Evolutionary conservation across 2,888 invertebrate species (phyloP).

Genomic region (Dermolepida albohirtum): DNA sequence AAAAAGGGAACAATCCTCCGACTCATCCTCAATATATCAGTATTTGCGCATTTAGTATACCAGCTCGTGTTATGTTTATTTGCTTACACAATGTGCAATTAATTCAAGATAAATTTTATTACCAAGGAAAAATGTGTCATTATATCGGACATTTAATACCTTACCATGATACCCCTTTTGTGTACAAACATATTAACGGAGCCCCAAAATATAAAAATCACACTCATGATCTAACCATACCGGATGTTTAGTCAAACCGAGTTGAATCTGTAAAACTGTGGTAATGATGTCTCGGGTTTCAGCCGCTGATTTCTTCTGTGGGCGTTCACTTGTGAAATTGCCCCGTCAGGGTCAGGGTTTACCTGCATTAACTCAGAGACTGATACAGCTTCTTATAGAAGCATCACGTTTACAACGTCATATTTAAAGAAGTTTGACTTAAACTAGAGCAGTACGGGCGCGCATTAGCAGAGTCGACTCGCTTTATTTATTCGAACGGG

Average conservation of each 20-base stretch:
- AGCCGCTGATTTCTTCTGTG: slow-evolving; percentile 57
- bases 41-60: too few species aligned
- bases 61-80: too few species aligned
- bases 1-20: too few species aligned
- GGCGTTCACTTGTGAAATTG: slow-evolving; percentile 61
- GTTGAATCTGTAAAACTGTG: slow-evolving; percentile 44
- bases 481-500: background rate
- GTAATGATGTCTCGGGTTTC: slow-evolving; percentile 58
- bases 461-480: background rate
- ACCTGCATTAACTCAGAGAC: slow-evolving; percentile 48
- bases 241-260: slow-evolving; percentile 35
- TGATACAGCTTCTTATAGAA: too few species aligned
- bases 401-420: slow-evolving; percentile 3
- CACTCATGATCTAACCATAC: background rate
- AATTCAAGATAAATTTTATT: too few species aligned
- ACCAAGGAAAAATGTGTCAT: too few species aligned
- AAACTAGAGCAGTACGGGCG: slow-evolving; percentile 6
- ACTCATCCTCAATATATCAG: too few species aligned
- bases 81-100: too few species aligned
- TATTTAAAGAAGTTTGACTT: slow-evolving; percentile 17
- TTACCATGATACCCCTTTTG: too few species aligned
- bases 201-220: too few species aligned
- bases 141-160: too few species aligned
- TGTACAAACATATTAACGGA: too few species aligned
- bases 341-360: slow-evolving; percentile 58